Base-by-base conservation (phyloP, 2,888 invertebrate genomes). In the Drosophila affinis region DNA sequence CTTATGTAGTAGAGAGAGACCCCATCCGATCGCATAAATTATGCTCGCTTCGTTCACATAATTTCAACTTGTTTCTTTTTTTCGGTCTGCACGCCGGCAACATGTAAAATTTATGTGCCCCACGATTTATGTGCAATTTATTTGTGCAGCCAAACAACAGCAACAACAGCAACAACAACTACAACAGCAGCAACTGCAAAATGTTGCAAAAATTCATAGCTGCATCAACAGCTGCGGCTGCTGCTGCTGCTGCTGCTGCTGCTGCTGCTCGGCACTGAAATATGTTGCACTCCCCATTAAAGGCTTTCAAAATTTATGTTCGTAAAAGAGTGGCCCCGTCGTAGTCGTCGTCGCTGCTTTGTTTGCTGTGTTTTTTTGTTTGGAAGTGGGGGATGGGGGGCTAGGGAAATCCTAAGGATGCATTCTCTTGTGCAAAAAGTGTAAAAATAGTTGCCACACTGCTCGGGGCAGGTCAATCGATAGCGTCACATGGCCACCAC, bases 61-160 rank as follows among this genome's bases (percentile, higher is more conserved):
- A 83, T 87, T 83, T 87, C 64, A 74, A 86, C 85, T 84, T 77
- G 87, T 79, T 82, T 84, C 72, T 70, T 81, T 78, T 79, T 81
- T 69, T 62, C 62, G 70, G 69, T 79, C 81, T 81, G 79, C 84
- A 81, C 77, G 79, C 82, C 74, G 85, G 83, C 78, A 83, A 72
- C 78, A 85, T 85, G 88, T 81, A 76, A 81, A 86, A 85, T 86
- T 85, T 86, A 86, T 87, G 88, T 88, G 86, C 75, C 76, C 78
- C 80, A 78, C 88, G 86, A 84, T 88, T 87, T 85, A 88, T 86
- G 88, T 78, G 88, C 88, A 88, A 88, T 85, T 86, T 85, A 84
- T 84, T 87, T 84, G 88, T 82, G 84, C 80, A 78, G 78, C 68
- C 76, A 75, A 85, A 87, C 64, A 81, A 69, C 65, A 70, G 52